These are phyloP conservation scores for Patella depressa DNA, from an alignment of 2,888 invertebrate species.

Conservation along the genomic window DNA sequence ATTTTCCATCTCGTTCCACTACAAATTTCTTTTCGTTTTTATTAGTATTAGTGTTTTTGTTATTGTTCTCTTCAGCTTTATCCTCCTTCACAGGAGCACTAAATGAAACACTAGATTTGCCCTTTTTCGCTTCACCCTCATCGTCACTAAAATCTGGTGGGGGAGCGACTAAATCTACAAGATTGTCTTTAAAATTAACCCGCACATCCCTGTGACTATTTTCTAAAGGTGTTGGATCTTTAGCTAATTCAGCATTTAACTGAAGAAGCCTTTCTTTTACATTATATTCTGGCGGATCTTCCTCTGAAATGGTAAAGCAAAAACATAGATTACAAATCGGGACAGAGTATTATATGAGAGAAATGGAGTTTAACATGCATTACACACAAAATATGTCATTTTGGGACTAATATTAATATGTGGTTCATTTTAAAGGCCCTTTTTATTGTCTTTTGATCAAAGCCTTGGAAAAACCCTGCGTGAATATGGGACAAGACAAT, in stretches of 20 bases:
- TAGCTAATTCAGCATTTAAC: conserved; percentile 65
- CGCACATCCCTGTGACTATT: conserved; percentile 51
- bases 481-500: too few species aligned
- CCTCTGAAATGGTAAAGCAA: conserved; percentile 37
- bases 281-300: conserved; percentile 67
- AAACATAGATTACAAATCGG: background rate
- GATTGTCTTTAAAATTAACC: conserved; percentile 64
- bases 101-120: background rate
- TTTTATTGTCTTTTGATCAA: too few species aligned
- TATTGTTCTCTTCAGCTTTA: conserved; percentile 20
- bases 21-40: conserved; percentile 61
- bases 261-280: conserved; percentile 64
- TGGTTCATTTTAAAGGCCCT: too few species aligned
- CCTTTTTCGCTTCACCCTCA: conserved; percentile 40
- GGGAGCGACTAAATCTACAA: conserved; percentile 66
- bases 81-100: conserved; percentile 8
- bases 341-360: background rate
- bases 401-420: too few species aligned
- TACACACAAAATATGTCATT: too few species aligned
- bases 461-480: too few species aligned
- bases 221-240: conserved; percentile 59
- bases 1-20: conserved; percentile 66
- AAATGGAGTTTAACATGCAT: too few species aligned
- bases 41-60: conserved; percentile 31
- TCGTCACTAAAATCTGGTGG: conserved; percentile 56